A percentile compares a stretch with the other conserved stretches of the same genome.
phyloP scores from a whole-genome alignment of 2,888 invertebrate species.

The Hemaris fuciformis region DNA sequence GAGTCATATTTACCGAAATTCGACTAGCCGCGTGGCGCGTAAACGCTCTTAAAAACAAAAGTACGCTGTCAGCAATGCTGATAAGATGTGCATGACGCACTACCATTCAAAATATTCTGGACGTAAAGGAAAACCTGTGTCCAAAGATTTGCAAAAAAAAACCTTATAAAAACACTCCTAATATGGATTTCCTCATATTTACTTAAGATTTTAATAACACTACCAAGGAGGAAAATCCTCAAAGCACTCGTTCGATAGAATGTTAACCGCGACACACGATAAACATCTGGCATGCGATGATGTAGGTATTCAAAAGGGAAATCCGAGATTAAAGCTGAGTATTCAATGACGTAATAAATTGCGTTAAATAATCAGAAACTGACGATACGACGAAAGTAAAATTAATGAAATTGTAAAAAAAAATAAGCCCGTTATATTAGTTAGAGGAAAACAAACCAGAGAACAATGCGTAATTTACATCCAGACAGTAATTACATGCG shows the following conservation, averaged over 20 bases:
- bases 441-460: slow-evolving; percentile 20
- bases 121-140: too few species aligned
- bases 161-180: too few species aligned
- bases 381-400: neutral
- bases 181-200: too few species aligned
- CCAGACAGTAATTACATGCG: slow-evolving; percentile 33
- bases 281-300: neutral
- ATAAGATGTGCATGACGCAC: too few species aligned
- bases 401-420: neutral
- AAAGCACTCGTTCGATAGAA: neutral
- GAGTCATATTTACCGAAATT: too few species aligned
- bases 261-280: neutral
- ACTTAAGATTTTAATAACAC: neutral
- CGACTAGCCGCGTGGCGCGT: too few species aligned
- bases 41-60: too few species aligned
- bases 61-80: too few species aligned
- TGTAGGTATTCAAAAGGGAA: neutral
- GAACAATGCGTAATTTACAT: slow-evolving; percentile 43
- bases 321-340: neutral
- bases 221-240: neutral
- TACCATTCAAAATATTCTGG: too few species aligned
- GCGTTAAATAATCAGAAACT: neutral
- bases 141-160: too few species aligned
- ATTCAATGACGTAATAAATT: neutral
- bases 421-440: neutral